These are phyloP conservation scores for Sisor rabdophorus DNA, from an alignment of 2,113 vertebrate species.

Conservation along the genomic window DNA sequence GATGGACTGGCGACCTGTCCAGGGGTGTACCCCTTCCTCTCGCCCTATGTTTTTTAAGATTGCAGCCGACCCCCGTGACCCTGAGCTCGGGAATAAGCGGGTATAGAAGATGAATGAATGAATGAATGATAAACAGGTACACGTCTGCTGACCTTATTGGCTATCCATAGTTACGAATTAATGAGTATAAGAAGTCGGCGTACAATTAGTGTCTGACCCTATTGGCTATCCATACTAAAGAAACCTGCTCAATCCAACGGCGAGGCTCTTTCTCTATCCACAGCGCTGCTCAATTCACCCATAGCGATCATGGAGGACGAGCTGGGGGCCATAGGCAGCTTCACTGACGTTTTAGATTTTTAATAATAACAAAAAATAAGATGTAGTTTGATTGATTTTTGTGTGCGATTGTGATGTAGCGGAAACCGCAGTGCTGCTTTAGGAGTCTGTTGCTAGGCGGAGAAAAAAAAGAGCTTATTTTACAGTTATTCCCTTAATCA, in stretches of 20 bases:
- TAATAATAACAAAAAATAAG: not conserved
- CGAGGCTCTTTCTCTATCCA: not conserved
- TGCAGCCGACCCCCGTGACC: too few relatives aligned
- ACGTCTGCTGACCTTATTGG: not conserved
- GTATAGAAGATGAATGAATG: too few relatives aligned
- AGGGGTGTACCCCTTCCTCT: too few relatives aligned
- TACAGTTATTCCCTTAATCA: not conserved
- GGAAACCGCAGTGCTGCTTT: conserved; percentile 32
- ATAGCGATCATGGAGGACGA: not conserved
- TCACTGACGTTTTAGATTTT: not conserved
- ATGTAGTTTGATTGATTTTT: not conserved
- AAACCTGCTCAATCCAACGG: conserved; percentile 17
- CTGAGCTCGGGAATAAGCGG: too few relatives aligned
- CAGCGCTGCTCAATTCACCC: not conserved
- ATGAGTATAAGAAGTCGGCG: not conserved
- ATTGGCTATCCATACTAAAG: conserved; percentile 19
- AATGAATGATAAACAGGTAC: not conserved
- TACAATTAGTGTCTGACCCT: not conserved
- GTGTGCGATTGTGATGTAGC: conserved; percentile 43
- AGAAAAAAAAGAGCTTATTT: conserved; percentile 1
- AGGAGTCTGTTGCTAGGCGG: conserved; percentile 36
- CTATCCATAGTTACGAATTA: conserved; percentile 1
- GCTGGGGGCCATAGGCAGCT: not conserved
- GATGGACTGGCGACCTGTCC: too few relatives aligned
- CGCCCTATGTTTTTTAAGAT: too few relatives aligned